Evolutionary conservation across 2,888 invertebrate species (phyloP).

Genomic region (Coelinius sp.): DNA sequence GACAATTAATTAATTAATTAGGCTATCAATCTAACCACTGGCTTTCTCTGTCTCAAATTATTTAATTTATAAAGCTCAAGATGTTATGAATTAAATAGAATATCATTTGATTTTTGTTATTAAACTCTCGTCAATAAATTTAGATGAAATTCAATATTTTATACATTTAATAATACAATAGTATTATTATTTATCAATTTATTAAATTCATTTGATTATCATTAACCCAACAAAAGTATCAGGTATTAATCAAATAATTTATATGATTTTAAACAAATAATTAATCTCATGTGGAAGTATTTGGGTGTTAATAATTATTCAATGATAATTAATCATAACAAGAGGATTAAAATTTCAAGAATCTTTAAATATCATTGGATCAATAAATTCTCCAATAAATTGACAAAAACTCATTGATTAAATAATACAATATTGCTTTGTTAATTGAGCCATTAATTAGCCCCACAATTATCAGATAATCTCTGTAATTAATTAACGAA

Average conservation of each 20-base stretch:
- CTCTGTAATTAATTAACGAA: background rate
- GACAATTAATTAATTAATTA: conserved; percentile 22
- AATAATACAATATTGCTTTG: background rate
- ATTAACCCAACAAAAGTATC: conserved; percentile 1
- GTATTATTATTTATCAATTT: background rate
- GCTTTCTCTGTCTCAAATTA: background rate
- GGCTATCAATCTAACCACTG: conserved; percentile 4
- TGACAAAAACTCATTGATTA: background rate
- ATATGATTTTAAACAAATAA: conserved; percentile 2
- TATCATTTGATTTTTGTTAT: background rate
- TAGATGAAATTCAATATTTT: conserved; percentile 3
- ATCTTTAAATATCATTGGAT: background rate
- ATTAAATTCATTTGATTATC: background rate
- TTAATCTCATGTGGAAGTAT: conserved; percentile 2
- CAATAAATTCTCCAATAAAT: background rate
- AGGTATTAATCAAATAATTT: conserved; percentile 6
- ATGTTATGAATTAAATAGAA: background rate
- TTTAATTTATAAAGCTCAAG: background rate
- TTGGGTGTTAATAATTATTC: background rate
- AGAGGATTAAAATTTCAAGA: conserved; percentile 14
- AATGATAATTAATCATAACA: background rate
- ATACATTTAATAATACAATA: conserved; percentile 14
- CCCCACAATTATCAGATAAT: background rate
- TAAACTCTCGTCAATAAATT: background rate
- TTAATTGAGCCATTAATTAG: background rate